These are phyloP conservation scores for Pheosia tremula DNA, from an alignment of 2,888 invertebrate genomes.

Conservation along the genomic window DNA sequence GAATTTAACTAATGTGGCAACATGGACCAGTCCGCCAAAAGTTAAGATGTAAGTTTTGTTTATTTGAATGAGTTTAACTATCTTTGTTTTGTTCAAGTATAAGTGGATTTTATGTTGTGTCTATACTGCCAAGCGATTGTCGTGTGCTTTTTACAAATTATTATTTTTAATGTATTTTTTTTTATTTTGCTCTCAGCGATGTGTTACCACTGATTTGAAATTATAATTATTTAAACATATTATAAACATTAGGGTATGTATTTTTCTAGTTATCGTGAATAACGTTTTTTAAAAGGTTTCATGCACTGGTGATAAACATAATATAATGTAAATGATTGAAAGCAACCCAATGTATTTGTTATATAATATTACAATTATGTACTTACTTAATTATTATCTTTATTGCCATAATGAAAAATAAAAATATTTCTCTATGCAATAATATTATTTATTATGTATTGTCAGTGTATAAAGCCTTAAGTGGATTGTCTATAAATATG, in stretches of 20 bases:
- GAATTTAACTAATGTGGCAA: neutral
- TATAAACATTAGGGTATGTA: neutral
- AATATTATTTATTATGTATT: slow-evolving; percentile 12
- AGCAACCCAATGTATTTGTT: too few relatives aligned
- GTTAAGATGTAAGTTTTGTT: slow-evolving; percentile 3
- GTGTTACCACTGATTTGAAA: slow-evolving; percentile 40
- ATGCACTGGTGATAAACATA: neutral
- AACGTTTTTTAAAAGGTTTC: neutral
- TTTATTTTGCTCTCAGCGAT: slow-evolving; percentile 40
- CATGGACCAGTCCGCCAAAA: neutral
- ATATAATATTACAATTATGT: too few relatives aligned
- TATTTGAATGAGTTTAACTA: neutral
- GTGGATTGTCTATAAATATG: slow-evolving; percentile 54
- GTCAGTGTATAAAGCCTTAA: slow-evolving; percentile 31
- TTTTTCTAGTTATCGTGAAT: slow-evolving; percentile 20
- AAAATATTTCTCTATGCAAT: neutral
- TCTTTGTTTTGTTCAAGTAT: slow-evolving; percentile 13
- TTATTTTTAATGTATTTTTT: slow-evolving; percentile 16
- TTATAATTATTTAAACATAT: slow-evolving; percentile 23
- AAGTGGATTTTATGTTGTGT: slow-evolving; percentile 19
- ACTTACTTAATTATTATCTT: neutral
- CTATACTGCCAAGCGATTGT: slow-evolving; percentile 25
- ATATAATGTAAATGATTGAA: neutral
- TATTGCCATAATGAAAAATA: neutral
- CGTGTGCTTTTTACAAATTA: slow-evolving; percentile 12